These are phyloP conservation scores for Watsonalla cultraria DNA, from an alignment of 2,888 invertebrate genomes.

Conservation along the genomic window DNA sequence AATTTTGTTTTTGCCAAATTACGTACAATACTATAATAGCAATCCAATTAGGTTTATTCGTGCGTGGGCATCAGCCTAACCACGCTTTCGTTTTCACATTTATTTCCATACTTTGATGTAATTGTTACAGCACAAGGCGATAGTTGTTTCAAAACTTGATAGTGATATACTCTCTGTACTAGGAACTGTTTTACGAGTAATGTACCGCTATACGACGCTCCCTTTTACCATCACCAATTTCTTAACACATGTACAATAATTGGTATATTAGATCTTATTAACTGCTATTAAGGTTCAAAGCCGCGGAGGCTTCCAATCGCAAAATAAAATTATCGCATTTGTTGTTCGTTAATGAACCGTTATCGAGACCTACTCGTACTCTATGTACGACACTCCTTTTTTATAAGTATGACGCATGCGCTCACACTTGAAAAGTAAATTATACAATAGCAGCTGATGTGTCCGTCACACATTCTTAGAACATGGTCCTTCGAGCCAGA, in stretches of 20 bases:
- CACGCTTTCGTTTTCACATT: conserved; percentile 6
- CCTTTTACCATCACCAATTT: background rate
- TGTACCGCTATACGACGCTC: conserved; percentile 4
- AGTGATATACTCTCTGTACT: background rate
- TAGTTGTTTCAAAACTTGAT: background rate
- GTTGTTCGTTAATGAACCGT: conserved; percentile 49
- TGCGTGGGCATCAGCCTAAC: background rate
- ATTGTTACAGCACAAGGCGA: background rate
- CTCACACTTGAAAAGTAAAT: conserved; percentile 24
- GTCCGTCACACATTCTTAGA: conserved; percentile 19
- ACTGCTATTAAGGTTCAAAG: conserved; percentile 20
- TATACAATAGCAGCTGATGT: conserved; percentile 7
- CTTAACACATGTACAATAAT: conserved; percentile 1
- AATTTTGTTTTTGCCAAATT: too few species aligned
- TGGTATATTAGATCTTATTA: conserved; percentile 21
- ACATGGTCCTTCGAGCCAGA: conserved; percentile 25
- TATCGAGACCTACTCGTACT: conserved; percentile 44
- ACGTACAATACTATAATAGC: too few species aligned
- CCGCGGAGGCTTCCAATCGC: conserved; percentile 19
- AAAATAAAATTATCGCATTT: conserved; percentile 31
- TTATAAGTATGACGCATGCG: conserved; percentile 53
- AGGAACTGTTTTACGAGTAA: background rate
- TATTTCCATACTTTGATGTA: conserved; percentile 3
- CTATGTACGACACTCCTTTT: conserved; percentile 36
- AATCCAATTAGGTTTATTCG: too few species aligned